phyloP scores from a whole-genome alignment of 1,140 invertebrate species.

The Caenorhabditis briggsae region DNA sequence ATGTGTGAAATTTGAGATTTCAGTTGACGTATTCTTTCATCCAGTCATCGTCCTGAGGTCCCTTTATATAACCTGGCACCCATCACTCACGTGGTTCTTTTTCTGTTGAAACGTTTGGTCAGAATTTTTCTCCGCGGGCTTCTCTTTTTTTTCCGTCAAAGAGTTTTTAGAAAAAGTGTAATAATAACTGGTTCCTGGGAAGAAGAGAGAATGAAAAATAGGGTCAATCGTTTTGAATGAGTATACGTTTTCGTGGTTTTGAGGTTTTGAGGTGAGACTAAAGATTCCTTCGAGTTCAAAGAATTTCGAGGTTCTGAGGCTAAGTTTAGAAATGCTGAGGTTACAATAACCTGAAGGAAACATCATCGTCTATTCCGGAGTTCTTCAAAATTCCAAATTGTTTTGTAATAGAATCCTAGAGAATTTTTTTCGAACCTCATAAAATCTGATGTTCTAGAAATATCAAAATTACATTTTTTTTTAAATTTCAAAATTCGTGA shows the following conservation, averaged over 20 bases:
- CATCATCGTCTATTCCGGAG: too few relatives aligned
- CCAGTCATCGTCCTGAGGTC: too few relatives aligned
- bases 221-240: not conserved
- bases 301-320: too few relatives aligned
- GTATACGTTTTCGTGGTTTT: not conserved
- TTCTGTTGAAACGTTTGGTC: slow-evolving; percentile 7
- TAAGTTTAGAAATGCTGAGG: too few relatives aligned
- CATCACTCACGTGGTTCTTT: not conserved
- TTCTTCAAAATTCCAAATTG: too few relatives aligned
- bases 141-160: not conserved
- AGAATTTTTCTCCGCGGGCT: not conserved
- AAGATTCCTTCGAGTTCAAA: not conserved
- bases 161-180: not conserved
- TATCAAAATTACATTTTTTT: too few relatives aligned
- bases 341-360: too few relatives aligned
- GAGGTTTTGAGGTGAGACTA: not conserved
- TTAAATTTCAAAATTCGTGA: too few relatives aligned
- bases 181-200: slow-evolving; percentile 43
- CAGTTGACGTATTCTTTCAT: not conserved
- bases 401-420: too few relatives aligned
- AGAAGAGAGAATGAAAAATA: not conserved
- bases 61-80: not conserved
- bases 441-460: too few relatives aligned
- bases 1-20: slow-evolving; percentile 34
- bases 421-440: too few relatives aligned